Percentiles rank a stretch among this genome's conserved stretches.
Conservation (phyloP, 1,140 invertebrate genomes). For the Neodiprion pinetum region DNA sequence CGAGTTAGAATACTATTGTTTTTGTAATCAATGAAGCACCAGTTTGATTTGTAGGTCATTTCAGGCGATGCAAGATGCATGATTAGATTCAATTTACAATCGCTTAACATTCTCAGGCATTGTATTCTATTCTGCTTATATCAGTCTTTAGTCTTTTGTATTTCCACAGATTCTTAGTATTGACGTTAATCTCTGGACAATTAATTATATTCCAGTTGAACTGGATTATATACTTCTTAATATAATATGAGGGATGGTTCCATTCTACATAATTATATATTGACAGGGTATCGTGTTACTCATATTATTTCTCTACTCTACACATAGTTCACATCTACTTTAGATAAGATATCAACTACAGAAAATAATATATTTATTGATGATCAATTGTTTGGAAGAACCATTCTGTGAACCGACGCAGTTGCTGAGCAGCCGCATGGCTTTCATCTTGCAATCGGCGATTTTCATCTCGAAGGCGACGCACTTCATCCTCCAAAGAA, state of each 20-base stretch:
- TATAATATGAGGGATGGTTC: not conserved
- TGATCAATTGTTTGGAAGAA: slow-evolving; percentile 88
- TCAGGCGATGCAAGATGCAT: not conserved
- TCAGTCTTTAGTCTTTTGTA: not conserved
- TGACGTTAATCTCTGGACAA: not conserved
- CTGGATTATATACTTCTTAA: not conserved
- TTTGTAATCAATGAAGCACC: not conserved
- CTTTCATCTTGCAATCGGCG: slow-evolving; percentile 86
- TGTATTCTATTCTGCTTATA: not conserved
- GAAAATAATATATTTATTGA: slow-evolving; percentile 56
- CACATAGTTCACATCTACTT: not conserved
- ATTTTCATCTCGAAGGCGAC: slow-evolving; percentile 84
- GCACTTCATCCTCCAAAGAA: slow-evolving; percentile 75
- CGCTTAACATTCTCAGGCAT: not conserved
- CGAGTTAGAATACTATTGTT: not conserved
- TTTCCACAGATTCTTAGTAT: not conserved
- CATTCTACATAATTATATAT: not conserved
- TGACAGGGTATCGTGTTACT: not conserved
- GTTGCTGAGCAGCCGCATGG: slow-evolving; percentile 85
- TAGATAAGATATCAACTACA: not conserved
- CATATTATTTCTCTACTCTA: not conserved
- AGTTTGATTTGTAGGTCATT: not conserved
- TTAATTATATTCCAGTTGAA: not conserved
- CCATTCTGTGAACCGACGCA: slow-evolving; percentile 92
- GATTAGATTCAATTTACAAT: not conserved